A percentile compares a stretch with the other conserved stretches of the same genome.
Evolutionary conservation across 2,113 vertebrate species (phyloP).

Genomic region (Mobula birostris): DNA sequence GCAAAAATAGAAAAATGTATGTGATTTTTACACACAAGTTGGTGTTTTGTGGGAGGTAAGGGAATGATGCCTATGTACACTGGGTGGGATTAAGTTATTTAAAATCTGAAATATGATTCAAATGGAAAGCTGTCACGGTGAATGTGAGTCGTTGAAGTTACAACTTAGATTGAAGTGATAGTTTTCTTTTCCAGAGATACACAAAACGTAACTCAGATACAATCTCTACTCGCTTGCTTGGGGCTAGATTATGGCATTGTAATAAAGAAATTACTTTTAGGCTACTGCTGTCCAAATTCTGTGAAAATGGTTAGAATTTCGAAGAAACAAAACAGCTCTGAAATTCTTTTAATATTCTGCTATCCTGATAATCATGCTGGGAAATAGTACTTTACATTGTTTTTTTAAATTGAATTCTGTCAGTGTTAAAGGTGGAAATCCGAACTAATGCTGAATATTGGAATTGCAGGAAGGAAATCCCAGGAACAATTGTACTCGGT

Average conservation of each 20-base stretch:
- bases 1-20: not conserved
- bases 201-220: not conserved
- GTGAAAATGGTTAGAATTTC: not conserved
- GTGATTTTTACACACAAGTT: not conserved
- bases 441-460: too few relatives aligned
- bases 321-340: too few relatives aligned
- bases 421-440: too few relatives aligned
- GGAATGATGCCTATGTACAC: not conserved
- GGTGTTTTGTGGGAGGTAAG: not conserved
- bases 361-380: too few relatives aligned
- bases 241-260: not conserved
- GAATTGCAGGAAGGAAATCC: too few relatives aligned
- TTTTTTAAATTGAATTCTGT: too few relatives aligned
- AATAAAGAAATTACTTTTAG: not conserved
- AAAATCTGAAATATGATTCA: not conserved
- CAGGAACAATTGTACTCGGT: too few relatives aligned
- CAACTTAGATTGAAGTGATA: slow-evolving; percentile 1
- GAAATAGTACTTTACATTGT: too few relatives aligned
- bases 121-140: not conserved
- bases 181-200: not conserved
- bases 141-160: not conserved
- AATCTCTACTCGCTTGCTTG: not conserved
- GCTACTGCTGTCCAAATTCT: not conserved
- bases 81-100: not conserved
- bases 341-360: too few relatives aligned